phyloP scores from a whole-genome alignment of 2,888 invertebrate genomes.

The Notodonta ziczac region DNA sequence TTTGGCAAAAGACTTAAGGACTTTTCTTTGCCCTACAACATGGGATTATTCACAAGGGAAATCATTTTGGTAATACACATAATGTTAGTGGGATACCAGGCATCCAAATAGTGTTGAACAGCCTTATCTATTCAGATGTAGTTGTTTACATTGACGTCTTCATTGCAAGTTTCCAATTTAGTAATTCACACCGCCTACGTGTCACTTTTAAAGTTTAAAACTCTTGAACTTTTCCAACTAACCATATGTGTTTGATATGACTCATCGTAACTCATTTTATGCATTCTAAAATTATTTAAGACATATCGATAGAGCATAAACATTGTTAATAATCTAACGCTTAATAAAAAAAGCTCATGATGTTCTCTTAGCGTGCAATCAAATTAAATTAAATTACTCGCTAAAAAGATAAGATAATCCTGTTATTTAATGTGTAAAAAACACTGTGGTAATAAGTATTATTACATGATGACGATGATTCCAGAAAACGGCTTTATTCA shows the following conservation, averaged over 20 bases:
- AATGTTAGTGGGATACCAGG: too few relatives aligned
- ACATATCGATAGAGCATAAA: not conserved
- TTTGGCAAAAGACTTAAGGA: too few relatives aligned
- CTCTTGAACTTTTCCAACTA: conserved; percentile 3
- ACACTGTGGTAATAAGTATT: conserved; percentile 3
- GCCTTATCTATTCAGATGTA: not conserved
- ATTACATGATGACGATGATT: conserved; percentile 8
- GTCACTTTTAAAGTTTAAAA: not conserved
- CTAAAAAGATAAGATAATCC: conserved; percentile 11
- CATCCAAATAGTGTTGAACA: too few relatives aligned
- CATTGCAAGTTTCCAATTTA: not conserved
- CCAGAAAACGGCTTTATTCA: conserved; percentile 1
- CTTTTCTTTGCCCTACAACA: too few relatives aligned
- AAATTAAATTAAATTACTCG: conserved; percentile 14
- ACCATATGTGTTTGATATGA: conserved; percentile 1
- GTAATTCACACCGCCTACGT: conserved; percentile 4
- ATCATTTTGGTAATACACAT: too few relatives aligned
- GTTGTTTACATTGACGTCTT: not conserved
- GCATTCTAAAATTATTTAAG: not conserved
- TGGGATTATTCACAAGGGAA: too few relatives aligned
- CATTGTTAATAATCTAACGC: not conserved
- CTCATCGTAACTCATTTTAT: not conserved
- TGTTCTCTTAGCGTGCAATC: not conserved
- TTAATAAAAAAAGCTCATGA: not conserved
- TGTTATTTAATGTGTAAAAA: conserved; percentile 12